Evolutionary conservation across 2,113 vertebrate genomes (phyloP), one percentile per base, ranked within the genome.

Genomic region (Tachycineta bicolor): DNA sequence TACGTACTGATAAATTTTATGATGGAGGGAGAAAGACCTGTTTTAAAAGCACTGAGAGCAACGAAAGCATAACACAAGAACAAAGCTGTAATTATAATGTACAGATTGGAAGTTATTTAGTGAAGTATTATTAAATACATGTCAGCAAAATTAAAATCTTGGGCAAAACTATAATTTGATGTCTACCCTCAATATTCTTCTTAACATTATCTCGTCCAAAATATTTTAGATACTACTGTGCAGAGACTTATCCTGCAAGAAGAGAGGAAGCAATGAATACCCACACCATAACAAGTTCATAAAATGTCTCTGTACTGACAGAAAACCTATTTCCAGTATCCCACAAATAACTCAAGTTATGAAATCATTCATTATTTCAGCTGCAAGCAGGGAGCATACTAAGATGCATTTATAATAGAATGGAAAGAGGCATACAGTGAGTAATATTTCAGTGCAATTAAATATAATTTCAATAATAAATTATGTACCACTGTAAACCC

Each of bases 361-460:
- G 46, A 88, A 96, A 77, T 76, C 14, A 89, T 79, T 95, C 91
- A 63, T 84, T 87, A 69, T 87, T 93, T 74, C 76, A 79, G 41
- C 69, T 91, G 90, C 93, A 93, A 96, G 82, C 60, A 95, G 23
- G 83, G 74, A 97, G 46, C 83, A 94, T 55, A 39, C 86, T 91
- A 92, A 93, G 46, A 75, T 94, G 75, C 68, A 87, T 89, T 95
- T 93, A 80, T 87, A 93, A 86, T 47, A 89, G 87, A 96, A 97
- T 85, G 41, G 44, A 62, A 88, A 96, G 96, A 97, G 34, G 50
- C 94, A 96, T 86, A 73, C 34, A 89, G 82, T 52, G 26, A 97
- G 89, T 81, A 97, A 91, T 89, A 97, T 84, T 93, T 94, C 94
- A 93, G 80, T 87, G 41, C 85, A 97, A 97, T 90, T 97, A 97